Evolutionary conservation across 2,113 vertebrate genomes (phyloP), one percentile per base, ranked within the genome.

Genomic region (Canis aureus): DNA sequence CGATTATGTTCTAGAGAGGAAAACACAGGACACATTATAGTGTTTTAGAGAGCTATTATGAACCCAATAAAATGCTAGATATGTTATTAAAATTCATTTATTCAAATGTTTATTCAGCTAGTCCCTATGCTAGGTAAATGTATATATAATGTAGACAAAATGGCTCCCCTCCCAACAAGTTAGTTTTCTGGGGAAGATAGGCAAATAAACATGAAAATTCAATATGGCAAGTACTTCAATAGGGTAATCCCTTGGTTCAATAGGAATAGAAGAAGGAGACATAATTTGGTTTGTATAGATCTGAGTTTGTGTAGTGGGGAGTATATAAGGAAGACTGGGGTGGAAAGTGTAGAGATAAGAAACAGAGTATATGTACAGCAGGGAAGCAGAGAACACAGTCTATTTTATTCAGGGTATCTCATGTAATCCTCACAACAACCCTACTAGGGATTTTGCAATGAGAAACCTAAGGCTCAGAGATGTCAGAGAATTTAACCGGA

Each of bases 71-170:
- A 81, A 60, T 55, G 55, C 25, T 86, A 78, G 22, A 29, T 69
- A 74, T 71, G 64, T 76, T 90, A 78, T 19, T 97, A 71, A 97
- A 85, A 92, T 91, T 87, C 5, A 71, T 38, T 93, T 91, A 88
- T 87, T 94, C 51, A 94, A 89, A 76, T 94, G 86, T 83, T 91
- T 91, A 89, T 59, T 96, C 27, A 94, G n/a, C 23, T 95, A 90
- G 53, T 81, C 81, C 90, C 20, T 60, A 17, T 74, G 59, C 59
- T 43, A 87, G 32, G 35, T 74, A 94, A 92, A 84, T 57, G 20
- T 11, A 17, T 25, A 60, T 22, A 78, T 17, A 95, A 12, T 69
- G 81, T 55, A 96, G 74, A 69, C 22, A 92, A 91, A 78, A 78
- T 38, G 9, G 27, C 57, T 17, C 82, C 32, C 17, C 35, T n/a